Percentiles rank a stretch among this genome's conserved stretches.
These are phyloP conservation scores for Indicator maculatus DNA, from an alignment of 2,113 vertebrate species.

Conservation along the genomic window DNA sequence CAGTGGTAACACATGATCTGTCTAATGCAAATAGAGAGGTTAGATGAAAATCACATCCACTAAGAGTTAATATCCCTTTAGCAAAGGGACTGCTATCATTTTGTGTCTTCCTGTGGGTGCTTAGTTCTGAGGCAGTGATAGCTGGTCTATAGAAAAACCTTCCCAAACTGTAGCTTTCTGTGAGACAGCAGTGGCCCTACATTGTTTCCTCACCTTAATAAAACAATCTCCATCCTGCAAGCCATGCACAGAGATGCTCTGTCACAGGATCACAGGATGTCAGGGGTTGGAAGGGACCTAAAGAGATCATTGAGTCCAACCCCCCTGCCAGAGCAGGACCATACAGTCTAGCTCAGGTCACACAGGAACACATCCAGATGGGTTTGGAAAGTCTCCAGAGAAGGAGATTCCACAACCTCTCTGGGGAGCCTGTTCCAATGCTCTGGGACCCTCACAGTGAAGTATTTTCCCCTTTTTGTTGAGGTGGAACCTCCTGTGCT, in stretches of 20 bases:
- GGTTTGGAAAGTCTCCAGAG: too few relatives aligned
- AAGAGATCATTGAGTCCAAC: too few relatives aligned
- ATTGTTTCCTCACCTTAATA: background rate
- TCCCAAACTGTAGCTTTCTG: background rate
- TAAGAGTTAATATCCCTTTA: slow-evolving; percentile 6
- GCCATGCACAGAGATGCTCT: accelerated
- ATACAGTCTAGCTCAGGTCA: too few relatives aligned
- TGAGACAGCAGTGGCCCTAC: background rate
- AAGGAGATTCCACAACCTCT: too few relatives aligned
- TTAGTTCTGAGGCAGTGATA: background rate
- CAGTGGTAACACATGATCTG: slow-evolving; percentile 17
- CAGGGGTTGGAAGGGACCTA: too few relatives aligned
- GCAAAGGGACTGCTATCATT: background rate
- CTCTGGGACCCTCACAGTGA: too few relatives aligned
- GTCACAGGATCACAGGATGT: background rate
- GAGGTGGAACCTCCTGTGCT: too few relatives aligned
- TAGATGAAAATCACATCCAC: slow-evolving; percentile 30
- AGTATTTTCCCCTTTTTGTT: too few relatives aligned
- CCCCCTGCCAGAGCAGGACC: too few relatives aligned
- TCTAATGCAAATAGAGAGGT: background rate
- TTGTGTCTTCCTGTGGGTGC: background rate
- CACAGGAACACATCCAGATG: too few relatives aligned
- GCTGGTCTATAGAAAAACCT: background rate
- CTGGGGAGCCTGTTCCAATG: too few relatives aligned
- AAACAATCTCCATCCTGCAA: background rate